Percentiles rank a stretch among this genome's conserved stretches.
Evolutionary conservation across 64 coral and sea anemone species (phyloP).

Genomic region (Actinia equina): DNA sequence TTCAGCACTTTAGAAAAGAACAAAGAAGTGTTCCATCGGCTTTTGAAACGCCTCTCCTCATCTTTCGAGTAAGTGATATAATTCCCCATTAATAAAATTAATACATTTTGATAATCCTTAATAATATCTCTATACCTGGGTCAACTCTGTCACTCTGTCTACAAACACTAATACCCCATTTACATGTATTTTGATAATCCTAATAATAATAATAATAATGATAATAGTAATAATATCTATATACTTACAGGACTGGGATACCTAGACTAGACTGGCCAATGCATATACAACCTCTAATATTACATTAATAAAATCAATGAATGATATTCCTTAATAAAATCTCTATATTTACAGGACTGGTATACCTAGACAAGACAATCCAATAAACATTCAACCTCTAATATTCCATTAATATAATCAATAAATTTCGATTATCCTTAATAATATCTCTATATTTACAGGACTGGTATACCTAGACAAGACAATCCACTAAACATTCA

Average conservation of each 20-base stretch:
- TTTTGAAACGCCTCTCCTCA: constrained; percentile 75
- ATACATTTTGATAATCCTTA: not conserved
- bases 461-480: constrained; percentile 88
- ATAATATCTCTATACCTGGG: constrained; percentile 45
- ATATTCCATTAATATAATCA: constrained; percentile 12
- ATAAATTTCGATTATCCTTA: not conserved
- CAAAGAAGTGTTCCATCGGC: constrained; percentile 92
- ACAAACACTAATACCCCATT: constrained; percentile 60
- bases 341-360: constrained; percentile 48
- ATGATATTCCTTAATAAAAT: not conserved
- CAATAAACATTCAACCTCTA: constrained; percentile 74
- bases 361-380: constrained; percentile 81
- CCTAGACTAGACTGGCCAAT: too few relatives aligned
- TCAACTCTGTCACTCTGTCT: constrained; percentile 64
- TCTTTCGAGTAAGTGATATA: constrained; percentile 82
- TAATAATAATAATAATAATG: too few relatives aligned
- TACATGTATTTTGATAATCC: not conserved
- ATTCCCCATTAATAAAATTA: constrained; percentile 2
- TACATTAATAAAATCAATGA: not conserved
- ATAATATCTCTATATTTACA: not conserved
- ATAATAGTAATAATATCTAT: too few relatives aligned
- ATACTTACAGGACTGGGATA: too few relatives aligned
- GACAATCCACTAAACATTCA: constrained; percentile 88
- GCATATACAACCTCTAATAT: not conserved
- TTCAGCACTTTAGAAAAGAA: constrained; percentile 80